Evolutionary conservation across 2,113 vertebrate genomes (phyloP), one percentile per base, ranked within the genome.

Genomic region (Mus pahari): DNA sequence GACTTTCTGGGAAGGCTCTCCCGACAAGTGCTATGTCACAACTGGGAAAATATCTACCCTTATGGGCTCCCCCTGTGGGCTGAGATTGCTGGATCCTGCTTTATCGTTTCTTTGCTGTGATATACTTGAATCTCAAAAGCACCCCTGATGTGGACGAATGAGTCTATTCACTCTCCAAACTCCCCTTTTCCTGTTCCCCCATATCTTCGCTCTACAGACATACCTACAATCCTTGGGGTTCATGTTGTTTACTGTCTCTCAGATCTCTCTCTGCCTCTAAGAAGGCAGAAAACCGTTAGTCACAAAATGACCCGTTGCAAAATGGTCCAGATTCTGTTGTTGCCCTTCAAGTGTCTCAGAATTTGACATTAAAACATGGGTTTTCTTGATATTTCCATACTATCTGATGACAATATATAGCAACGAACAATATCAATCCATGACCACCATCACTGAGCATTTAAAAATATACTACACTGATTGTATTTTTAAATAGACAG

Each of bases 171-270:
- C 96, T 95, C 91, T 82, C 84, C 84, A 17, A 95, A 7, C 71
- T 84, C 95, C 14, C n/a, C 78, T 48, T 74, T 89, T 55, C 66
- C 94, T 94, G 53, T 92, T 93, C 68, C 87, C 95, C 64, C 92
- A 11, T 39, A 5, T 79, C 93, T 96, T 74, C 88, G 28, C 74
- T 90, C 87, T 96, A 7, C 42, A 68, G 64, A 66, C 11, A 16
- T 31, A 68, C 42, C 28, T 36, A 20, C 9, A 45, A 10, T 1
- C 42, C 2, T 42, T 60, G 13, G 22, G 5, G 55, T 39, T 22
- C 39, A 50, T 17, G n/a, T 20, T 33, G 8, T 13, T 74, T 13
- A 20, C 9, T 20, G 17, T 12, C 39, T 36, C 22, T 33, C 94
- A 73, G 48, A n/a, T 3, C 14, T 7, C 16, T 58, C 86, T 58